Evolutionary conservation across 2,888 invertebrate species (phyloP).

Genomic region (Bellardia pandia): DNA sequence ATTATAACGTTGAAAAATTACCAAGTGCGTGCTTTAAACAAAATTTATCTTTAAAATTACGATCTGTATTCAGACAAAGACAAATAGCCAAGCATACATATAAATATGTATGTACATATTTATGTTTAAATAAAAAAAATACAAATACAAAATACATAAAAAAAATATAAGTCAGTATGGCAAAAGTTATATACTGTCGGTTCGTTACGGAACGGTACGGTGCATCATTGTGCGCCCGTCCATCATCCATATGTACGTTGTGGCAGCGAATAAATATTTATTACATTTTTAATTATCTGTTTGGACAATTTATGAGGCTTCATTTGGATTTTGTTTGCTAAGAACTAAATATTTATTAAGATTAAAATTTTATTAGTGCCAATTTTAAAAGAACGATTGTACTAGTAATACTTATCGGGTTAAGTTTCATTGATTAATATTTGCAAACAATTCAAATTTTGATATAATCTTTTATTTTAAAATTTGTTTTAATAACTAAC

Average conservation of each 20-base stretch:
- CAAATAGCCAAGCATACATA: conserved; percentile 11
- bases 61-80: conserved; percentile 19
- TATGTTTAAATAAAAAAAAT: conserved; percentile 16
- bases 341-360: neutral
- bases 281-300: conserved; percentile 55
- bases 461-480: too few relatives aligned
- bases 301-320: conserved; percentile 26
- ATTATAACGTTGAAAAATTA: conserved; percentile 33
- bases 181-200: neutral
- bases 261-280: conserved; percentile 44
- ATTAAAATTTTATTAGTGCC: too few relatives aligned
- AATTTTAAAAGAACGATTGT: neutral
- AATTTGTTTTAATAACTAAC: too few relatives aligned
- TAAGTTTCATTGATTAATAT: too few relatives aligned
- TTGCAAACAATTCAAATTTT: too few relatives aligned
- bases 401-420: too few relatives aligned
- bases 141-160: conserved; percentile 2
- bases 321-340: neutral
- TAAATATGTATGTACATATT: conserved; percentile 31
- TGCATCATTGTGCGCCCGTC: neutral
- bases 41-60: conserved; percentile 5
- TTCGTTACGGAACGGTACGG: too few relatives aligned
- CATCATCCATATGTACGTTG: conserved; percentile 6
- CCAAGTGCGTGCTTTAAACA: conserved; percentile 1
- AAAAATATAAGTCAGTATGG: conserved; percentile 54